Evolutionary conservation across 2,797 vertebrate genomes (phyloP).

Genomic region (Tenualosa ilisha): DNA sequence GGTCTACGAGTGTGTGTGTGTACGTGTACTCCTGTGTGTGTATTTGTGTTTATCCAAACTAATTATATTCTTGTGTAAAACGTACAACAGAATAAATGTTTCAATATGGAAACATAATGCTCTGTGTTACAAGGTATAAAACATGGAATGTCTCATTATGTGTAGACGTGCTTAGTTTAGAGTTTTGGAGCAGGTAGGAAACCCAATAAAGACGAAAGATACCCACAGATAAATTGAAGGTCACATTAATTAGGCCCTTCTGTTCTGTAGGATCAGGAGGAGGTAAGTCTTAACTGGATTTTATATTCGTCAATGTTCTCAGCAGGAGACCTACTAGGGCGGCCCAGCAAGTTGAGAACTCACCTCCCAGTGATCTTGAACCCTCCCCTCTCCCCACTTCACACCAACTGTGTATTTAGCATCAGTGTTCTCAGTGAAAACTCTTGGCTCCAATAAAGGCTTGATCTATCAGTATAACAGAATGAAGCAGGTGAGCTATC

Average conservation of each 20-base stretch:
- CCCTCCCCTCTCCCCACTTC: conserved; percentile 10
- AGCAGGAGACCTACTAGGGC: conserved; percentile 17
- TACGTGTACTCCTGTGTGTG: conserved; percentile 33
- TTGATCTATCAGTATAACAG: conserved; percentile 73
- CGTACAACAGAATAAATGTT: background rate
- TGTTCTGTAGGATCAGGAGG: conserved; percentile 25
- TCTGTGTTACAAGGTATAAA: background rate
- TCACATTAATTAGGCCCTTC: conserved; percentile 36
- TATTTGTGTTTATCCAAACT: background rate
- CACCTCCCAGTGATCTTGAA: conserved; percentile 21
- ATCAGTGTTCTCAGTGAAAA: background rate
- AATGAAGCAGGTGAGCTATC: conserved; percentile 72
- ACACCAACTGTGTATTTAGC: background rate
- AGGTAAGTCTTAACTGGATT: conserved; percentile 33
- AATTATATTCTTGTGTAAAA: background rate
- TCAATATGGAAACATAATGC: background rate
- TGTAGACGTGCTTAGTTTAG: background rate
- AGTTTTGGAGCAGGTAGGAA: background rate
- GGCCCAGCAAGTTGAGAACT: conserved; percentile 19
- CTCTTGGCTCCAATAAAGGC: conserved; percentile 63
- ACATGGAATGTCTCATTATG: background rate
- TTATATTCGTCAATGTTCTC: conserved; percentile 32
- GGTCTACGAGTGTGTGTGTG: conserved; percentile 1
- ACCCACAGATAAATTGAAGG: conserved; percentile 25
- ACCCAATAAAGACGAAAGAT: conserved; percentile 19